Evolutionary conservation across 1,140 invertebrate species (phyloP).

Genomic region (Diabrotica virgifera): DNA sequence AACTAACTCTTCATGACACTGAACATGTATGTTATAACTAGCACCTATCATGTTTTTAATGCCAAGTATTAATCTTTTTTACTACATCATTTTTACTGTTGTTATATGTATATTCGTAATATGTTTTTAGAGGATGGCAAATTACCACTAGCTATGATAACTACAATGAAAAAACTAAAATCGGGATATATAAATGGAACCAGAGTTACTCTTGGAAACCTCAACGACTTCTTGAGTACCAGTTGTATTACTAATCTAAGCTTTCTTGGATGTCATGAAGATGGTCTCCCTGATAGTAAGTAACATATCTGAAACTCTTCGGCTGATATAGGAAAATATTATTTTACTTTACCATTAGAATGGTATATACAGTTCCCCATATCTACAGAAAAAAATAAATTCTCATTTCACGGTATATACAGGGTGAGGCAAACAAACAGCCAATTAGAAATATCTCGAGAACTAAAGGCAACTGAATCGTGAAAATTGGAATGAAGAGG

Average conservation of each 20-base stretch:
- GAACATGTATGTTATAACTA: background rate
- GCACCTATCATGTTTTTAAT: background rate
- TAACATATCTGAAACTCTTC: constrained; percentile 18
- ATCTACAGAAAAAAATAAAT: background rate
- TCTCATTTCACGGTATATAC: no score
- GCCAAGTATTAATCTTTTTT: no score
- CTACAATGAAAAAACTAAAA: constrained; percentile 97
- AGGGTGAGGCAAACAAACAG: no score
- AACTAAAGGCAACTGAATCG: no score
- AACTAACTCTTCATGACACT: background rate
- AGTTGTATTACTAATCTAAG: constrained; percentile 95
- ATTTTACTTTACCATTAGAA: no score
- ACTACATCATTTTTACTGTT: background rate
- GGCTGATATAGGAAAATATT: background rate
- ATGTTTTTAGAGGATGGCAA: constrained; percentile 80
- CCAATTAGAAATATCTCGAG: no score
- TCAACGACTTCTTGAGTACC: constrained; percentile 91
- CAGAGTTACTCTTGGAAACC: constrained; percentile 85
- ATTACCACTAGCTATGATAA: constrained; percentile 90
- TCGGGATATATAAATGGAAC: constrained; percentile 99
- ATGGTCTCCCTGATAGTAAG: constrained; percentile 80
- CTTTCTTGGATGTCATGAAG: constrained; percentile 89
- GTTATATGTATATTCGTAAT: background rate
- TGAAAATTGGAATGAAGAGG: no score
- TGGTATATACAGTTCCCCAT: no score